Evolutionary conservation across 1,140 invertebrate genomes (phyloP).

Genomic region (Bombus haemorrhoidalis): DNA sequence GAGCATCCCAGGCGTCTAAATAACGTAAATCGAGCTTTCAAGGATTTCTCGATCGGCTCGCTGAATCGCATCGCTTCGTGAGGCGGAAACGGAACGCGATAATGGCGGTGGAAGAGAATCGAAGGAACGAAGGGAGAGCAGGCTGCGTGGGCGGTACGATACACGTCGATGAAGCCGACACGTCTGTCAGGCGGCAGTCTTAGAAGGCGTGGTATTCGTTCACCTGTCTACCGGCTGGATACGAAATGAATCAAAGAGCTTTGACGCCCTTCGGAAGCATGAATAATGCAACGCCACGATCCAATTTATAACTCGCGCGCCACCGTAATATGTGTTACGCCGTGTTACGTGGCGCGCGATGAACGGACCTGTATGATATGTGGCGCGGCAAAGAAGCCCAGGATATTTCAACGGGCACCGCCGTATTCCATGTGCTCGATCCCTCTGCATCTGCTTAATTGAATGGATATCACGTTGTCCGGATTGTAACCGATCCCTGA

Average conservation of each 20-base stretch:
- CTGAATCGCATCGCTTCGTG: neutral
- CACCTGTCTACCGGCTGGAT: conserved; percentile 70
- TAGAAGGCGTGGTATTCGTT: conserved; percentile 44
- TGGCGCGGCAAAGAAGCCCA: conserved; percentile 61
- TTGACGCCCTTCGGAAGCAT: conserved; percentile 76
- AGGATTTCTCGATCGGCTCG: neutral
- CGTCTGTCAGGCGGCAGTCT: conserved; percentile 62
- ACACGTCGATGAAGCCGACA: conserved; percentile 29
- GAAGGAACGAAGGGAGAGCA: neutral
- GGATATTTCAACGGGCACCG: conserved; percentile 56
- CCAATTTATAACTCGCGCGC: conserved; percentile 76
- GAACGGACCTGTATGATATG: conserved; percentile 53
- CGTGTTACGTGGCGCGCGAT: conserved; percentile 57
- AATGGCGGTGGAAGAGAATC: neutral
- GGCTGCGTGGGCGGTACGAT: neutral
- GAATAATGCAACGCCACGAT: conserved; percentile 77
- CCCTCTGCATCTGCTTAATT: conserved; percentile 58
- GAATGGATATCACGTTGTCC: conserved; percentile 53
- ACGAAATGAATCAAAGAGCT: conserved; percentile 78
- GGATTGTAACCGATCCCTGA: conserved; percentile 17
- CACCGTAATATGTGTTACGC: conserved; percentile 74
- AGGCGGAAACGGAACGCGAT: neutral
- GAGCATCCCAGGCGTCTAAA: too few relatives aligned
- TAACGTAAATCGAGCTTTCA: neutral
- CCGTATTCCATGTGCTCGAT: conserved; percentile 39